phyloP scores from a whole-genome alignment of 2,113 vertebrate species.

The Halcyon malimbica region DNA sequence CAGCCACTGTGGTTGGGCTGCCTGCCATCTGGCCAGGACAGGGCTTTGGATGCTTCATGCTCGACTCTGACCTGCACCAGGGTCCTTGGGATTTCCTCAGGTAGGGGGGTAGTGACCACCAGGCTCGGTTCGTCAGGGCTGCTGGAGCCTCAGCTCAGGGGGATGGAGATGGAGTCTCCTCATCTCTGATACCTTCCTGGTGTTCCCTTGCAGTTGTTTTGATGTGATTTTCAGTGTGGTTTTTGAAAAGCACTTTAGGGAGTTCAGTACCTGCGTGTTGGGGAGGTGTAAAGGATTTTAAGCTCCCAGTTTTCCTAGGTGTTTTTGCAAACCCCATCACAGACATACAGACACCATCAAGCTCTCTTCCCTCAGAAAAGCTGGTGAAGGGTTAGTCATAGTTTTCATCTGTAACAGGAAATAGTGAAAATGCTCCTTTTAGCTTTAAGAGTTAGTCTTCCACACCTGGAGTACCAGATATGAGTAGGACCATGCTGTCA shows the following conservation, averaged over 20 bases:
- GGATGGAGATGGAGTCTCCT: not conserved
- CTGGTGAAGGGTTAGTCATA: not conserved
- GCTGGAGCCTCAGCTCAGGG: not conserved
- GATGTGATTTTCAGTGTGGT: not conserved
- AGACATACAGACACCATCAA: not conserved
- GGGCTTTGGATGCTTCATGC: not conserved
- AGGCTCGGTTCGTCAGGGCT: not conserved
- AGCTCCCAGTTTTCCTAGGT: not conserved
- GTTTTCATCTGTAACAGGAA: not conserved
- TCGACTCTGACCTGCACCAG: not conserved
- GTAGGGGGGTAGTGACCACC: not conserved
- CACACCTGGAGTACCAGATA: not conserved
- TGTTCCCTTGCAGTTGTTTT: too few relatives aligned
- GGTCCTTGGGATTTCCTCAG: not conserved
- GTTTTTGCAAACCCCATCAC: not conserved
- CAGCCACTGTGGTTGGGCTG: not conserved
- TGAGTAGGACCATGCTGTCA: accelerated
- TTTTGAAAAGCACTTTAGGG: not conserved
- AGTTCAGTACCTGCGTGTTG: accelerated
- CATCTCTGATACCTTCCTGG: not conserved
- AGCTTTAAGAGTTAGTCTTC: not conserved
- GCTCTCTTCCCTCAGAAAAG: not conserved
- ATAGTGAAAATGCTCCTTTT: not conserved
- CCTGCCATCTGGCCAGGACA: not conserved
- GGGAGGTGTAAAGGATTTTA: not conserved